These are phyloP conservation scores for Promerops cafer DNA, from an alignment of 2,113 vertebrate species.

Conservation along the genomic window DNA sequence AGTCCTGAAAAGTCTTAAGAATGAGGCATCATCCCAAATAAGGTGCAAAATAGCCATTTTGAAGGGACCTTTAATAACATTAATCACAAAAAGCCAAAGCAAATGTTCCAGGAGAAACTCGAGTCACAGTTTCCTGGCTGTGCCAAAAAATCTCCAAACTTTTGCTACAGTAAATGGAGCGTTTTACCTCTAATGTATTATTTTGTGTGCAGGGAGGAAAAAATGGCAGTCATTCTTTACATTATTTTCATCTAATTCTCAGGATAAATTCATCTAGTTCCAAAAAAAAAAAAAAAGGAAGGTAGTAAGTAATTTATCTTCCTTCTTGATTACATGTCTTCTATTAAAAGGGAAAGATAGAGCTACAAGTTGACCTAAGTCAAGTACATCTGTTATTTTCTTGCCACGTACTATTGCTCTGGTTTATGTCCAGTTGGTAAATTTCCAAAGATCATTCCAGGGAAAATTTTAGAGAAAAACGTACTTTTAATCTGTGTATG, in stretches of 20 bases:
- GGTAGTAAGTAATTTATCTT: not conserved
- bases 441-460: not conserved
- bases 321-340: not conserved
- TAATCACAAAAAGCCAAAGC: not conserved
- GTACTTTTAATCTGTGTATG: not conserved
- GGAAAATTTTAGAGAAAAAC: not conserved
- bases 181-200: not conserved
- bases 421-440: not conserved
- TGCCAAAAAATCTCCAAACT: not conserved
- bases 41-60: not conserved
- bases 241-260: not conserved
- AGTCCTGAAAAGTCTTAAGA: not conserved
- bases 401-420: not conserved
- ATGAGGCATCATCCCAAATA: not conserved
- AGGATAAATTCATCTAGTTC: not conserved
- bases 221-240: not conserved
- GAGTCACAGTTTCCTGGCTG: not conserved
- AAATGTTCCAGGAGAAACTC: not conserved
- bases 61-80: not conserved
- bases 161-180: not conserved
- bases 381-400: constrained; percentile 1
- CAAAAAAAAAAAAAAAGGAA: not conserved
- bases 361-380: not conserved
- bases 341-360: not conserved
- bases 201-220: not conserved